phyloP scores from a whole-genome alignment of 2,113 vertebrate genomes.

The Brachypteracias leptosomus region DNA sequence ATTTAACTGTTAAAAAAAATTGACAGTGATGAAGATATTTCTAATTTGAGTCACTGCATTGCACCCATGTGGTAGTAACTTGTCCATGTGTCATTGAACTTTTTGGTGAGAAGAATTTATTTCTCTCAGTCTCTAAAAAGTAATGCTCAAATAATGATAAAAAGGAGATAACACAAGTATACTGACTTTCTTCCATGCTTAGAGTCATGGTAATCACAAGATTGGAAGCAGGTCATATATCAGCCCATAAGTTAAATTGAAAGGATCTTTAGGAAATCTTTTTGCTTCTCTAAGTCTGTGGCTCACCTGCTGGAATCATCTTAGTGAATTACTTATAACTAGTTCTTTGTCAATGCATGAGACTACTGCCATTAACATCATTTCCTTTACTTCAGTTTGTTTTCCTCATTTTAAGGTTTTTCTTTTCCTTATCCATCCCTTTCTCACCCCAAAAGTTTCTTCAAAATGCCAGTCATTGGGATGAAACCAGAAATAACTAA shows the following conservation, averaged over 20 bases:
- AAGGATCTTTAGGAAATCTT: neutral
- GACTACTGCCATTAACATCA: neutral
- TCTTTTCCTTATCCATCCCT: neutral
- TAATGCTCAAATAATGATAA: neutral
- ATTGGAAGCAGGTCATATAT: neutral
- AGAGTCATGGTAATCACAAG: neutral
- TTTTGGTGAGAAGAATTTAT: neutral
- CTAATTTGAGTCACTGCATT: neutral
- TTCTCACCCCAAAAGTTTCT: neutral
- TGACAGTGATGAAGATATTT: neutral
- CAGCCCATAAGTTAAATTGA: neutral
- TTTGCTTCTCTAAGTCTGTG: neutral
- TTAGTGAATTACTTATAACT: neutral
- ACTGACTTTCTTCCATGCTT: accelerated
- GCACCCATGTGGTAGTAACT: accelerated
- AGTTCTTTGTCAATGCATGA: neutral
- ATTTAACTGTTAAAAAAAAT: neutral
- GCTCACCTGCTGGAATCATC: neutral
- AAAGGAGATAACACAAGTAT: neutral
- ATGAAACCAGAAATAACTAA: neutral
- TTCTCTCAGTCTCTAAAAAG: neutral
- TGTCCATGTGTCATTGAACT: accelerated
- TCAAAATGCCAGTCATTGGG: neutral
- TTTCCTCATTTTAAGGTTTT: neutral
- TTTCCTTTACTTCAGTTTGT: neutral